Evolutionary conservation across 2,113 vertebrate species (phyloP).

Genomic region (Silurus glanis): DNA sequence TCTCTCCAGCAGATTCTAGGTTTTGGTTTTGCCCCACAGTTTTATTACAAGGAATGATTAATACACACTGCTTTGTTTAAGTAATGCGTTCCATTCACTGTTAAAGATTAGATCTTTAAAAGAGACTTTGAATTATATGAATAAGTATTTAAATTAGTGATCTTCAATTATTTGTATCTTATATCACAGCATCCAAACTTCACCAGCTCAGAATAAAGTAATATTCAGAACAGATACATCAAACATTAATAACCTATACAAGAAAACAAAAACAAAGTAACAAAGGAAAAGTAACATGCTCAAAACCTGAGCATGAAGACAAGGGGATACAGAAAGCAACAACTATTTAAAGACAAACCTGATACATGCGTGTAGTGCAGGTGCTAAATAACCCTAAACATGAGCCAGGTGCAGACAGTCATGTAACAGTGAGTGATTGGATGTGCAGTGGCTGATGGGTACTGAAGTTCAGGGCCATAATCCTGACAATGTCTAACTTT

Average conservation of each 20-base stretch:
- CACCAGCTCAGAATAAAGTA: neutral
- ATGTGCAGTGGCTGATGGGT: no score
- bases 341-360: conserved; percentile 2
- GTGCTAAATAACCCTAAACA: no score
- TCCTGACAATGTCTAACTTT: no score
- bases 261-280: no score
- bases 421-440: no score
- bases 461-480: no score
- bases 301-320: no score
- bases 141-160: neutral
- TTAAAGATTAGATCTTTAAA: neutral
- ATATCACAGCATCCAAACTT: neutral
- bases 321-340: neutral
- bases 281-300: no score
- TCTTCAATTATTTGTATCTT: conserved; percentile 2
- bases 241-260: no score
- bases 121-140: neutral
- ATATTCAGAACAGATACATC: neutral
- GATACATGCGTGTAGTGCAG: no score
- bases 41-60: neutral
- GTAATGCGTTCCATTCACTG: neutral
- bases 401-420: no score
- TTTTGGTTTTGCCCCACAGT: neutral
- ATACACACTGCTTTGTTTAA: neutral
- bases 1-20: neutral